Evolutionary conservation across 2,797 vertebrate genomes (phyloP).

Genomic region (Uromys caudimaculatus): DNA sequence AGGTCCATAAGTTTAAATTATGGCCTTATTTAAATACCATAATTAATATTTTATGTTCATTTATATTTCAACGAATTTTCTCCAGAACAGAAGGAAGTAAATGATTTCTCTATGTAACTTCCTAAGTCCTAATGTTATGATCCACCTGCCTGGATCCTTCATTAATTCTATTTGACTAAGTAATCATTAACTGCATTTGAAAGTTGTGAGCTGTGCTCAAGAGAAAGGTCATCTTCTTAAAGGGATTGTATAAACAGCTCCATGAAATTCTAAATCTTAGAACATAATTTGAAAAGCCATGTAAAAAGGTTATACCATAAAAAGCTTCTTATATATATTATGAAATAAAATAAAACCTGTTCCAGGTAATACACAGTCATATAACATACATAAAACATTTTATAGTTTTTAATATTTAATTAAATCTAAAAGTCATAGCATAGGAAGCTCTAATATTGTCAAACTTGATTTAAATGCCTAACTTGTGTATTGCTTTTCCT

Average conservation of each 20-base stretch:
- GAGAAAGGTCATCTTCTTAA: conserved; percentile 44
- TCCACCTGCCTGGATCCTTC: neutral
- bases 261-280: conserved; percentile 30
- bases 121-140: neutral
- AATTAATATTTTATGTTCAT: neutral
- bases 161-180: conserved; percentile 33
- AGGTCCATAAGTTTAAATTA: neutral
- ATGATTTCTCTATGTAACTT: neutral
- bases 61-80: neutral
- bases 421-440: conserved; percentile 37
- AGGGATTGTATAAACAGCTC: conserved; percentile 31
- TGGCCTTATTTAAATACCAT: neutral
- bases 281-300: conserved; percentile 63
- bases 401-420: conserved; percentile 54
- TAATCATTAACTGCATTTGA: neutral
- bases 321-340: conserved; percentile 55
- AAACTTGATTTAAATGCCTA: neutral
- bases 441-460: neutral
- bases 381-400: conserved; percentile 24
- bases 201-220: conserved; percentile 30
- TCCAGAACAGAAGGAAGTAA: neutral
- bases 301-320: conserved; percentile 55
- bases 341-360: conserved; percentile 56
- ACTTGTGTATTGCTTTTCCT: neutral
- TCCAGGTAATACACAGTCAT: conserved; percentile 13